Conservation (phyloP, 2,888 invertebrate species). For the Onthophagus sagittarius region DNA sequence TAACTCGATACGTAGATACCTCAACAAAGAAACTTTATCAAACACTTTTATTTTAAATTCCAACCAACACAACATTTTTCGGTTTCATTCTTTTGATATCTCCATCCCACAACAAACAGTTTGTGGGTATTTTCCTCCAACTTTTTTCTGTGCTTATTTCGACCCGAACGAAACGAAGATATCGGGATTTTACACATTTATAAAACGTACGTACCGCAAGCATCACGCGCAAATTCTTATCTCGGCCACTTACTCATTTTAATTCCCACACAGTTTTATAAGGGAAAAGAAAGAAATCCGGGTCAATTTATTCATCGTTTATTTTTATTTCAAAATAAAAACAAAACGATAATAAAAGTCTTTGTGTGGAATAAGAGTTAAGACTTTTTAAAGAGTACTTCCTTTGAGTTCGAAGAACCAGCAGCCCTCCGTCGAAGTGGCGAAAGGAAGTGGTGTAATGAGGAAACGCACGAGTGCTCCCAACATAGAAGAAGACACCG, state of each 20-base stretch:
- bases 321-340: neutral
- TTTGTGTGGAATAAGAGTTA: neutral
- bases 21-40: neutral
- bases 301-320: neutral
- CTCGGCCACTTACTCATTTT: neutral
- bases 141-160: neutral
- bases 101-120: neutral
- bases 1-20: no score
- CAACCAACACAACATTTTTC: neutral
- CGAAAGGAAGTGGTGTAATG: slow-evolving; percentile 23
- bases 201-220: neutral
- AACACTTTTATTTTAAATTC: neutral
- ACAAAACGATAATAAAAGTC: no score
- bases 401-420: neutral
- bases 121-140: neutral
- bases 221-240: neutral
- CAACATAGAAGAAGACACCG: slow-evolving; percentile 32
- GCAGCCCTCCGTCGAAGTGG: slow-evolving; percentile 15
- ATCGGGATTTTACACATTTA: neutral
- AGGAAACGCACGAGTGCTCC: slow-evolving; percentile 19
- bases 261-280: neutral
- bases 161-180: neutral
- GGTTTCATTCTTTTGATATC: neutral
- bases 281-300: neutral
- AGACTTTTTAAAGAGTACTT: neutral